These are phyloP conservation scores for Pharmacophagus antenor DNA, from an alignment of 2,888 invertebrate species.

Conservation along the genomic window DNA sequence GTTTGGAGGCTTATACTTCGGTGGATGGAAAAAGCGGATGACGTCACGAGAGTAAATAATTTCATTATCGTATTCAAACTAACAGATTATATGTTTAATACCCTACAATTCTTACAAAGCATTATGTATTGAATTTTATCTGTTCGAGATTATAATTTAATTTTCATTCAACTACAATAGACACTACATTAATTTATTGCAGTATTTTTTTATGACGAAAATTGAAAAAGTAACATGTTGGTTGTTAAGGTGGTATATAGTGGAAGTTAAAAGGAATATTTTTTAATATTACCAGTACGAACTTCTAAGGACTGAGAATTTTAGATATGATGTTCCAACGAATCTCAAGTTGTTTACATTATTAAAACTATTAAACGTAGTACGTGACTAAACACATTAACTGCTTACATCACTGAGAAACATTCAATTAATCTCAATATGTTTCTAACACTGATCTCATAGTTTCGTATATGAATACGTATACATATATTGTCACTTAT, in stretches of 20 bases:
- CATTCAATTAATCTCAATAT: background rate
- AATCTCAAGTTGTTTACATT: conserved; percentile 13
- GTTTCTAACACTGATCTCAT: background rate
- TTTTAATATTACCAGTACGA: background rate
- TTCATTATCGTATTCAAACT: no score
- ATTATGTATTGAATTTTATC: no score
- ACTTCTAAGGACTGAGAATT: conserved; percentile 8
- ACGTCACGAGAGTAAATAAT: background rate
- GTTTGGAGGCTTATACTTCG: conserved; percentile 15
- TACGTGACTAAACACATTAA: background rate
- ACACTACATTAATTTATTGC: background rate
- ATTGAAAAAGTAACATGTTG: background rate
- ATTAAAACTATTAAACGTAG: no score
- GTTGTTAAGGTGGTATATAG: no score
- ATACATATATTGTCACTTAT: no score
- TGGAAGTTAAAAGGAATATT: no score
- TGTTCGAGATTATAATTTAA: background rate
- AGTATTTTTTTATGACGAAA: background rate
- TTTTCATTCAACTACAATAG: background rate
- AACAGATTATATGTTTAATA: no score
- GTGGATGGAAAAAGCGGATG: background rate
- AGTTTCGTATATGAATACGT: background rate
- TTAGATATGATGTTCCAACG: conserved; percentile 8
- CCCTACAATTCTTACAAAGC: no score
- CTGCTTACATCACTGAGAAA: background rate